These are phyloP conservation scores for Epinotia bilunana DNA, from an alignment of 2,888 invertebrate species.

Conservation along the genomic window DNA sequence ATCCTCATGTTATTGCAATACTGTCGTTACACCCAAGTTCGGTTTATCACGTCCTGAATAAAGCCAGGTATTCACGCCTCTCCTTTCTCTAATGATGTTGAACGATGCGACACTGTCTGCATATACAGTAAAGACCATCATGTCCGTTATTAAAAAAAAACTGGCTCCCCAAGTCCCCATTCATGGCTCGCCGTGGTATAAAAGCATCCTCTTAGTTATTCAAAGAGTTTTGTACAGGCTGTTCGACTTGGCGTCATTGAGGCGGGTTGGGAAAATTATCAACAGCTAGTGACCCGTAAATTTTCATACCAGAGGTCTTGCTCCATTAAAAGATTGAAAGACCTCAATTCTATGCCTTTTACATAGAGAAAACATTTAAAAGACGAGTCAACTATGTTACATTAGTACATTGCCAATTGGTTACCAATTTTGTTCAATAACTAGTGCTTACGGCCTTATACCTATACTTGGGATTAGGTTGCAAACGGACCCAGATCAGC, in stretches of 20 bases:
- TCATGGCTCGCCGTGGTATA: slow-evolving; percentile 70
- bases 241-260: slow-evolving; percentile 48
- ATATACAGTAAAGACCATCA: slow-evolving; percentile 69
- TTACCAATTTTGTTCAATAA: no score
- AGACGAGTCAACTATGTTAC: no score
- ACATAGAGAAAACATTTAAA: no score
- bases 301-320: not conserved
- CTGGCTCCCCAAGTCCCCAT: slow-evolving; percentile 75
- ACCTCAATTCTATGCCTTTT: not conserved
- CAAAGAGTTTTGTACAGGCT: slow-evolving; percentile 72
- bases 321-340: not conserved
- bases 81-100: slow-evolving; percentile 75
- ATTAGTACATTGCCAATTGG: no score
- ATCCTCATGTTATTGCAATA: not conserved
- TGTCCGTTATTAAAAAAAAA: slow-evolving; percentile 73
- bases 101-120: slow-evolving; percentile 74
- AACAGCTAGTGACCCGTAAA: slow-evolving; percentile 2
- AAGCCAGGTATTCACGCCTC: slow-evolving; percentile 65
- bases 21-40: not conserved
- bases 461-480: no score
- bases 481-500: no score
- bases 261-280: slow-evolving; percentile 3
- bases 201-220: slow-evolving; percentile 78
- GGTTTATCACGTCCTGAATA: slow-evolving; percentile 40
- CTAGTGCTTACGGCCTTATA: no score